These are phyloP conservation scores for Tachysurus vachellii DNA, from an alignment of 2,113 vertebrate genomes.

Conservation along the genomic window DNA sequence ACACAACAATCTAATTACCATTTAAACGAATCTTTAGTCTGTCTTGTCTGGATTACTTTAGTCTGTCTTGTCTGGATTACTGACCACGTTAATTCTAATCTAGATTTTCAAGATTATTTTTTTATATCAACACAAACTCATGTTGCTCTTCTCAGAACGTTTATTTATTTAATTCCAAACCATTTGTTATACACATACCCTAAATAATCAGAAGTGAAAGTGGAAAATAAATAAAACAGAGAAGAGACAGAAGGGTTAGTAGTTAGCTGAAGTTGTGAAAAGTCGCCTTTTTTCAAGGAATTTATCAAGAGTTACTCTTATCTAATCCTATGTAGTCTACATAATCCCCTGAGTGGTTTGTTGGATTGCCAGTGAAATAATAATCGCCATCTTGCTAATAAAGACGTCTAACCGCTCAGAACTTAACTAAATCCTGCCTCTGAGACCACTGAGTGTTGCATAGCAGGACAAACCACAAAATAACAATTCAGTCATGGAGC, in stretches of 20 bases:
- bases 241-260: not conserved
- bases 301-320: not conserved
- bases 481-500: not conserved
- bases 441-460: not conserved
- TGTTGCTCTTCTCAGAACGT: not conserved
- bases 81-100: not conserved
- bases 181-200: not conserved
- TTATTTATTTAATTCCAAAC: not conserved
- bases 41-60: not conserved
- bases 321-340: not conserved
- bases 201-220: not conserved
- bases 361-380: not conserved
- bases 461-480: not conserved
- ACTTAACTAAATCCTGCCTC: not conserved
- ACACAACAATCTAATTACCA: not conserved
- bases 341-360: not conserved
- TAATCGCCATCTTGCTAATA: not conserved
- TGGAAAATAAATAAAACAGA: not conserved
- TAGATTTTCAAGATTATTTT: not conserved
- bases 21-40: not conserved
- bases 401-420: not conserved
- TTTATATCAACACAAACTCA: not conserved
- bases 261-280: not conserved
- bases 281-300: not conserved
- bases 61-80: not conserved